These are phyloP conservation scores for Aramus guarauna DNA, from an alignment of 2,113 vertebrate genomes.

Conservation along the genomic window DNA sequence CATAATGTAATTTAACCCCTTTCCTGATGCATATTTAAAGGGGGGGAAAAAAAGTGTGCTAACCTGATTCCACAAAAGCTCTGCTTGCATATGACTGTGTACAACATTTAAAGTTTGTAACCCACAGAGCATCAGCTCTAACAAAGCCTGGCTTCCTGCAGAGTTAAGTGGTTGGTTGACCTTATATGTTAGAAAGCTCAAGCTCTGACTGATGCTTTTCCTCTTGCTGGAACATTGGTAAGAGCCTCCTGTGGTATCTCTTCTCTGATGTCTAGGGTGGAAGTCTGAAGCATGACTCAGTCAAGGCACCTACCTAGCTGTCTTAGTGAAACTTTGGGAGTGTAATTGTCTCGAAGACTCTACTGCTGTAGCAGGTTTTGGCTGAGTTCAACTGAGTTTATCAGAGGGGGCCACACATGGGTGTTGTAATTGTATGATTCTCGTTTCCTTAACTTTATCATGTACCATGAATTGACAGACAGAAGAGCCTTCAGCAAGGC, in stretches of 20 bases:
- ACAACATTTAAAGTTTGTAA: constrained; percentile 48
- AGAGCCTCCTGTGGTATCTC: constrained; percentile 43
- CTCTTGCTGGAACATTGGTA: constrained; percentile 43
- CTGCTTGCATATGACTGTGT: not conserved
- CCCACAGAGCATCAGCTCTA: constrained; percentile 31
- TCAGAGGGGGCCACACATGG: constrained; percentile 29
- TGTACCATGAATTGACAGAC: not conserved
- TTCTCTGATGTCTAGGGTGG: constrained; percentile 47
- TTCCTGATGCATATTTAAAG: constrained; percentile 23
- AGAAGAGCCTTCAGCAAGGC: not conserved
- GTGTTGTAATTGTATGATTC: not conserved
- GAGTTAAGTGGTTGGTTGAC: constrained; percentile 61
- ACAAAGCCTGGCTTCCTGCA: constrained; percentile 45
- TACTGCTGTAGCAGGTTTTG: constrained; percentile 8
- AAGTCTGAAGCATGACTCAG: constrained; percentile 42
- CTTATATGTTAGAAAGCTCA: constrained; percentile 38
- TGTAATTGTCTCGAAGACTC: constrained; percentile 1
- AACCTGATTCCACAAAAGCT: constrained; percentile 26
- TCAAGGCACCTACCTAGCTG: not conserved
- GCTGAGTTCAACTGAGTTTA: constrained; percentile 47
- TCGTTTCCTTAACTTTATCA: constrained; percentile 19
- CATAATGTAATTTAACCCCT: not conserved
- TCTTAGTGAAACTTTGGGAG: not conserved
- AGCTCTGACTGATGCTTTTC: constrained; percentile 46
- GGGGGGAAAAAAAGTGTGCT: not conserved